These are phyloP conservation scores for Centrocercus urophasianus DNA, from an alignment of 2,113 vertebrate genomes.

Conservation along the genomic window DNA sequence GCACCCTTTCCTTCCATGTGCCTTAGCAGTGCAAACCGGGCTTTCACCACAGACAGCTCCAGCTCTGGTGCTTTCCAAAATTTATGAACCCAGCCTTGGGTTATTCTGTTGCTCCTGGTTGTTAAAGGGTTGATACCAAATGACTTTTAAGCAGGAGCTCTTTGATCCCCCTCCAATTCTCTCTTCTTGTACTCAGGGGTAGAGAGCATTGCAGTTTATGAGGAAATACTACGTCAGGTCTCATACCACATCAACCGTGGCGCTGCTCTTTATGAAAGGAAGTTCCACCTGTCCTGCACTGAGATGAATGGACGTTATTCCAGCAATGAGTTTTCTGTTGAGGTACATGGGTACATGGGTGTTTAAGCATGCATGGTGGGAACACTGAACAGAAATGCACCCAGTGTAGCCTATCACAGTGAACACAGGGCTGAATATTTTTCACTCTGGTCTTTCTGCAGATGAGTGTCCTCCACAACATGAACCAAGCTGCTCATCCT, in stretches of 20 bases:
- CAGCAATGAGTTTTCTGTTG: conserved; percentile 94
- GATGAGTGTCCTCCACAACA: conserved; percentile 93
- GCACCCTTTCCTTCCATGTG: background rate
- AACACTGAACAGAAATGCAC: background rate
- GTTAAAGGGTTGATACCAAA: background rate
- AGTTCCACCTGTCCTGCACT: conserved; percentile 94
- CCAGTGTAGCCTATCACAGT: fast-evolving
- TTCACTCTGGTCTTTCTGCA: conserved; percentile 52
- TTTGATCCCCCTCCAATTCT: background rate
- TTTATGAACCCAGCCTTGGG: background rate
- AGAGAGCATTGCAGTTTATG: conserved; percentile 95
- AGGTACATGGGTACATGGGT: conserved; percentile 76
- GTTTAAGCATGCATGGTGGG: background rate
- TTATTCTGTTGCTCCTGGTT: background rate
- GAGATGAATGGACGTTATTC: conserved; percentile 99
- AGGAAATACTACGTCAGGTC: conserved; percentile 91
- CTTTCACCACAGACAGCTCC: background rate
- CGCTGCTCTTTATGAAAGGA: conserved; percentile 91
- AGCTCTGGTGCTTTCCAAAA: background rate
- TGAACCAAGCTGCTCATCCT: conserved; percentile 89
- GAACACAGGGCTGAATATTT: background rate
- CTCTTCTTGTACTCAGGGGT: conserved; percentile 78
- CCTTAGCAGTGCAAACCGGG: background rate
- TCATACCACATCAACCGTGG: conserved; percentile 88
- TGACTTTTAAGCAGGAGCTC: background rate